Evolutionary conservation across 2,113 vertebrate species (phyloP), one percentile per base, ranked within the genome.

Genomic region (Erythrolamprus reginae): DNA sequence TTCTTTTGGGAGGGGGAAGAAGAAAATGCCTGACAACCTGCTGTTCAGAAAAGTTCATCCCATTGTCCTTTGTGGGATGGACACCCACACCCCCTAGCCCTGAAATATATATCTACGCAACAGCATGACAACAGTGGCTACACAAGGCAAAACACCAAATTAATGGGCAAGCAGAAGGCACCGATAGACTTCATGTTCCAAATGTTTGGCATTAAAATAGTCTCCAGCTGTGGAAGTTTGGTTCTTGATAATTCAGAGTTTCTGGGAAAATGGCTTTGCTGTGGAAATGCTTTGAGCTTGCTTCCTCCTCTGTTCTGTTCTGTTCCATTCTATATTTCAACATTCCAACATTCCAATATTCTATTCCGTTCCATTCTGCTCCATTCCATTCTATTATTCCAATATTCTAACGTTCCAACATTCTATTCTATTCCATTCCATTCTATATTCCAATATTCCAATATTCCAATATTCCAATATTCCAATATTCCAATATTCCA

Each of bases 191-290:
- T 56, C 92, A 91, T 94, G 94, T 97, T 97, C 92, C 95, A 96
- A 92, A 95, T 96, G 94, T 95, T 96, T 97, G 96, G 95, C 95
- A 95, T 95, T 95, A 95, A 97, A 96, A 95, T 93, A 94, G 94
- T 93, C 92, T 95, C 95, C 96, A 97, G 96, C 96, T 97, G 94
- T 94, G 95, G 96, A 90, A 94, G 91, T 96, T 96, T 96, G 95
- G 95, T 96, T 96, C 95, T 94, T 86, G 93, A 95, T 96, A 97
- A 97, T 95, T 96, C 95, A 96, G 95, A 92, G 88, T 90, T 94
- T 87, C 93, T 97, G 93, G 95, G 95, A 96, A 95, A 91, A 93
- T 96, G 93, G 95, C 90, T 94, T 91, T 96, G 92, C 93, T 96
- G 93, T 95, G 94, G 96, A 96, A 97, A 95, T 94, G 91, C 92